Base-by-base conservation (phyloP, 2,888 invertebrate species). In the Protula sp. region DNA sequence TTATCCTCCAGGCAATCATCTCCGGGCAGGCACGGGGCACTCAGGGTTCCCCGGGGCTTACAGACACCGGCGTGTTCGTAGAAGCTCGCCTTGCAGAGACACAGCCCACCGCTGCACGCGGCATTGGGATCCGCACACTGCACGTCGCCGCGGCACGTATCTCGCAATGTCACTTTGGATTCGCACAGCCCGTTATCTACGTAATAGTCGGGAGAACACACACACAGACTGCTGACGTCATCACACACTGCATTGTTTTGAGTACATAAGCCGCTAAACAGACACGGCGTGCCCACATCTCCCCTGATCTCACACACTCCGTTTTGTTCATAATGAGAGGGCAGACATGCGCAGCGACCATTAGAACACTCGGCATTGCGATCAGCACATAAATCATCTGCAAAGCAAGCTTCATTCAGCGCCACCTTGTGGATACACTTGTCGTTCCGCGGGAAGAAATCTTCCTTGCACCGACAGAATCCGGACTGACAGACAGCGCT, bases 1-100 rank as follows among this genome's bases (percentile, higher is more conserved):
- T 63, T 52, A 5, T 24, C 48, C 24, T 63, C 63, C 1, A 57
- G 9, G 30, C 65, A 65, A 3, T 2, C n/a, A 27, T 52, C 55
- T n/a, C 31, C 52, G 0, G 63, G 63, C 28, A 65, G 57, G 45
- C 65, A 65, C 9, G 65, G 65, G 4, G 56, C 60, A 28, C 51
- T 58, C 30, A 65, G 48, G 4, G 59, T 59, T 3, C 65, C 65
- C 30, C 38, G 55, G 19, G 65, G 63, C 27, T 62, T 57, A 31
- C 64, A 64, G 2, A 45, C 2, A 14, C 48, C 56, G 26, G 50
- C 50, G 3, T 51, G 47, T 24, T 61, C 61, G 47, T 58, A 63
- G 54, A 56, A 61, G 3, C 53, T 45, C 9, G 52, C 26, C 14
- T 55, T 29, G 54, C 63, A 63, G 1, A 61, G 54, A 30, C 63